Conservation (phyloP, 37 sponge, comb jelly and placozoan species). For the Diacarnus erythraeanus region DNA sequence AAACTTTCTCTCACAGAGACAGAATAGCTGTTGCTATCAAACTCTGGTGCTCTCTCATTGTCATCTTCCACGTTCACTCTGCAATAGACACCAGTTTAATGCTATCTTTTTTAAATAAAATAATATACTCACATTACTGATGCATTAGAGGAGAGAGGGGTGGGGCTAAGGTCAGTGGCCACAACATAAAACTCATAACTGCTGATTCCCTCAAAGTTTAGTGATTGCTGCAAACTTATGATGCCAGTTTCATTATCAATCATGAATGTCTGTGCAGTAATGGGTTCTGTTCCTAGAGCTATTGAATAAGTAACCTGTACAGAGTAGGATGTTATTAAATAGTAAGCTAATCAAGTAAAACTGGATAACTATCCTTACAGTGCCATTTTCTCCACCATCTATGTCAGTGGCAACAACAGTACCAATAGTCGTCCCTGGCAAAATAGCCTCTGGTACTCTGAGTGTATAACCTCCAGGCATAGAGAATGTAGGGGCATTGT, state of each 20-base stretch:
- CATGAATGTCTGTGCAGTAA: background rate
- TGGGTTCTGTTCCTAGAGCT: background rate
- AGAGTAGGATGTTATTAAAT: background rate
- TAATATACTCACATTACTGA: slow-evolving; percentile 17
- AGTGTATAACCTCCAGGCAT: slow-evolving; percentile 18
- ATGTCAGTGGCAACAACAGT: slow-evolving; percentile 53
- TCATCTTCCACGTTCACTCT: slow-evolving; percentile 38
- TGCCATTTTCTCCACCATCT: slow-evolving; percentile 45
- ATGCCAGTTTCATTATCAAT: slow-evolving; percentile 9
- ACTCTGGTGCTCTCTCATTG: slow-evolving; percentile 45
- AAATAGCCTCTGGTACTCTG: slow-evolving; percentile 24
- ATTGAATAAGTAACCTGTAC: slow-evolving; percentile 13
- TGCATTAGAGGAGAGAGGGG: background rate
- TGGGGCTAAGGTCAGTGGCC: background rate
- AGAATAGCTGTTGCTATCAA: slow-evolving; percentile 3
- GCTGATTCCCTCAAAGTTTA: slow-evolving; percentile 5
- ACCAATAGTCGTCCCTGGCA: slow-evolving; percentile 17
- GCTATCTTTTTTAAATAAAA: slow-evolving; percentile 3
- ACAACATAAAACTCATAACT: slow-evolving; percentile 18
- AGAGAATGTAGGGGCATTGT: slow-evolving; percentile 34
- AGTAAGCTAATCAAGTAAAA: background rate
- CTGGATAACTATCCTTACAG: slow-evolving; percentile 6
- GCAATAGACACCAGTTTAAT: background rate
- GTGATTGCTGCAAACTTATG: background rate
- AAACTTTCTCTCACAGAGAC: slow-evolving; percentile 26